Evolutionary conservation across 2,113 vertebrate genomes (phyloP), one percentile per base, ranked within the genome.

Genomic region (Dolichallabes microphthalmus): DNA sequence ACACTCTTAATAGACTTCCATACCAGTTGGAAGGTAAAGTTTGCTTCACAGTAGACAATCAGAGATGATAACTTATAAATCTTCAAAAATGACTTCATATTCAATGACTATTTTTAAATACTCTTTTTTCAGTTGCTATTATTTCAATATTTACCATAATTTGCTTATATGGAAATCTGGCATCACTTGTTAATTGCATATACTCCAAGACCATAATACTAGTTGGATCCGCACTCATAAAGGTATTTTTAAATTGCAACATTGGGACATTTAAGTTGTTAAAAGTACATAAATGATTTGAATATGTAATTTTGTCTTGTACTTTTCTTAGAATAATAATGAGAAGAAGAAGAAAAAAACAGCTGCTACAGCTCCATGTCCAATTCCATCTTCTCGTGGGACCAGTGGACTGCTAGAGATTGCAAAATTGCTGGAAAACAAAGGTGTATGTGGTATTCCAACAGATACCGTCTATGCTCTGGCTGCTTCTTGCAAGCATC

Each of bases 391-490:
- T 64, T 98, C 97, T 39, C 93, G 91, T 80, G 90, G 91, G 71
- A 97, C 96, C 2, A 96, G 96, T 0, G 90, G 96, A 14, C 87
- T 98, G 64, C 87, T 94, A 84, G 91, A 90, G 86, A 96, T 97
- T 0, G 93, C 95, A 2, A 91, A 90, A 10, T 75, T 95, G 87
- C 89, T 97, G 85, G 95, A 95, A 55, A 85, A 88, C 0, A 94
- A 94, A 7, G 93, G 93, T 0, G 96, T 97, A 0, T 97, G 97
- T 4, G 96, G 96, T 32, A 94, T 97, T 57, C 97, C 96, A 0
- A 97, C 96, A 0, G 97, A 98, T 89, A 98, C 97, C 0, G 97
- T 98, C 8, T 97, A 98, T 0, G 96, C 96, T 25, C 82, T 97
- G 88, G 96, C 96, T 19, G 97, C 95, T 68, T 97, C 96, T 86